Percentiles rank a stretch among this genome's conserved stretches.
phyloP scores from a whole-genome alignment of 2,113 vertebrate species.

The Sylvietta virens region DNA sequence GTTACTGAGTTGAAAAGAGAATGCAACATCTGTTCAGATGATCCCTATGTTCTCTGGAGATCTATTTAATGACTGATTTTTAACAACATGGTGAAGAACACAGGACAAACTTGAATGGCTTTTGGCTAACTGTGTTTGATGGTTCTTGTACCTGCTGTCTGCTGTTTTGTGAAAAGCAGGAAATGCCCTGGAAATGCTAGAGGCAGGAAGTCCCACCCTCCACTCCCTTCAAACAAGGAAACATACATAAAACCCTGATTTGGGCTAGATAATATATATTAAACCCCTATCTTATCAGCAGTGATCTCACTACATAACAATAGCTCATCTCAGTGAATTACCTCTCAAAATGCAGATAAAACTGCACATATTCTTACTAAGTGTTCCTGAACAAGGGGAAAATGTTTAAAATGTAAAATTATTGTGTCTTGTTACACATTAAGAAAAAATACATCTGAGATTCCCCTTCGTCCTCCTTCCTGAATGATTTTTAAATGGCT shows the following conservation, averaged over 20 bases:
- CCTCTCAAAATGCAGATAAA: background rate
- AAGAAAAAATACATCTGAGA: background rate
- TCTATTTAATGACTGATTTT: background rate
- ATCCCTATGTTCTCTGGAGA: background rate
- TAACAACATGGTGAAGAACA: background rate
- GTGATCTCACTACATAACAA: constrained; percentile 20
- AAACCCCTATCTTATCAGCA: background rate
- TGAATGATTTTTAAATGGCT: background rate
- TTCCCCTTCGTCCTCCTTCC: background rate
- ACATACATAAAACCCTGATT: constrained; percentile 35
- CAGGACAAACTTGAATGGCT: background rate
- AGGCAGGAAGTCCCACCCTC: background rate
- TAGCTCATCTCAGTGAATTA: constrained; percentile 23
- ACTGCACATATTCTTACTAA: background rate
- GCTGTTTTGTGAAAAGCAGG: background rate
- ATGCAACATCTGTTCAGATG: background rate
- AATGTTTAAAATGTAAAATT: background rate
- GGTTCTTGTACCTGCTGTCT: background rate
- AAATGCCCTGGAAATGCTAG: background rate
- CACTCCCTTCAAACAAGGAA: background rate
- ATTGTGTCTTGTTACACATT: background rate
- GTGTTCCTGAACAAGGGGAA: background rate
- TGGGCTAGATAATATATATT: constrained; percentile 20
- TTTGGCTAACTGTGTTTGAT: background rate
- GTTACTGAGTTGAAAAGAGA: background rate